Base-by-base conservation (phyloP, 2,888 invertebrate genomes). In the Aleiodes leptofemur region DNA sequence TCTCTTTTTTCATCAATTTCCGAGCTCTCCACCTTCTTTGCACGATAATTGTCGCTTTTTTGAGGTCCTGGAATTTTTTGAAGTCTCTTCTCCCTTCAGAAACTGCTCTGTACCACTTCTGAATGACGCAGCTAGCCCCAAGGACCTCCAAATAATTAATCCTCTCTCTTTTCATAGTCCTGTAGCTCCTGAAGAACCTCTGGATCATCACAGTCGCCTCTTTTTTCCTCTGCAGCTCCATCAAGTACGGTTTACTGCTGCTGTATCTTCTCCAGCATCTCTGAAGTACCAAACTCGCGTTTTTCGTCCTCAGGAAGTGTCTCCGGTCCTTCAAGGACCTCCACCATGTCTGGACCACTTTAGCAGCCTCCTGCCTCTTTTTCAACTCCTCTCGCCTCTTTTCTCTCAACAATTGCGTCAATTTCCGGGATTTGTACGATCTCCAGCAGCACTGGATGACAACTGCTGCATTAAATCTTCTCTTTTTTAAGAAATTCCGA, bases 281-380 rank as follows among this genome's bases (percentile, higher is more conserved):
- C 83, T 93, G 92, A 69, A 94, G 91, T 78, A 85, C 90, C 0
- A 87, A 34, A 3, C 85, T 88, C 0, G 90, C 89, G 38, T 81
- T 57, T 68, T 70, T 82, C 11, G 73, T 57, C 0, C 38, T 5
- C 4, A 78, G 6, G 73, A 79, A 85, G 7, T 59, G 38, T 56
- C 66, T 71, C 66, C 81, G 72, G 16, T 82, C 78, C 29, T 88
- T 81, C 89, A 90, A 90, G 89, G 89, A 91, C 13, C 90, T 90
- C 91, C 92, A 94, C 91, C 91, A 91, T 56, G 82, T 83, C 83
- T 95, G 94, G 72, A 95, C 93, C 14, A 88, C 87, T 13, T 86
- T 90, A 0, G 93, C 94, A 0, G 94, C 93, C 4, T 87, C 84
- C 74, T 91, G 90, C 70, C 89, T 90, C 23, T 86, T 88, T 73